phyloP scores from a whole-genome alignment of 1,140 invertebrate species.

The Drosophila azteca region DNA sequence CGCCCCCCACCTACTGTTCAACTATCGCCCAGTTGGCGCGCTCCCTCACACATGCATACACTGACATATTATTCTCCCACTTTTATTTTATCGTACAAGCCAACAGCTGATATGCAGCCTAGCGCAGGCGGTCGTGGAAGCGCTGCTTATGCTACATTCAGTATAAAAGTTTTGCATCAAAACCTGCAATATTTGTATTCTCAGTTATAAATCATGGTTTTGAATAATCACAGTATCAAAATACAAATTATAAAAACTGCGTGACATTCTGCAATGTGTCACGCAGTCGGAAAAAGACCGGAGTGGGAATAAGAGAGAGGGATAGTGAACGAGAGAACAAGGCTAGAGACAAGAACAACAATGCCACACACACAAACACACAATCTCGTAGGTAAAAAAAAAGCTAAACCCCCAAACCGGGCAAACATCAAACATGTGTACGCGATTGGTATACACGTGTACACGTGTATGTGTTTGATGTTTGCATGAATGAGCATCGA shows the following conservation, averaged over 20 bases:
- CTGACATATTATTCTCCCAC: conserved; percentile 30
- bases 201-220: no score
- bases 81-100: conserved; percentile 31
- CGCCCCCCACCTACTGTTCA: conserved; percentile 12
- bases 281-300: conserved; percentile 32
- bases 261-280: conserved; percentile 66
- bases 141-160: background rate
- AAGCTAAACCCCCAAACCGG: conserved; percentile 61
- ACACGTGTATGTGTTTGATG: conserved; percentile 38
- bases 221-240: no score
- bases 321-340: conserved; percentile 27
- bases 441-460: conserved; percentile 36
- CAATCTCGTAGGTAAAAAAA: conserved; percentile 35
- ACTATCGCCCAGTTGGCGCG: conserved; percentile 69
- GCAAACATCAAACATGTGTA: conserved; percentile 71
- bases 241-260: conserved; percentile 36
- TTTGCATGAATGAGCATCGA: conserved; percentile 24
- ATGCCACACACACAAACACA: conserved; percentile 28
- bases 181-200: no score
- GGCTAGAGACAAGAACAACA: conserved; percentile 30
- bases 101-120: conserved; percentile 63
- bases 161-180: conserved; percentile 21
- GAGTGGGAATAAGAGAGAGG: conserved; percentile 23
- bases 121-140: conserved; percentile 15
- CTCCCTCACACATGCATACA: conserved; percentile 44